These are phyloP conservation scores for Pocillopora meandrina DNA, from an alignment of 92 coral and sea anemone genomes.

Conservation along the genomic window DNA sequence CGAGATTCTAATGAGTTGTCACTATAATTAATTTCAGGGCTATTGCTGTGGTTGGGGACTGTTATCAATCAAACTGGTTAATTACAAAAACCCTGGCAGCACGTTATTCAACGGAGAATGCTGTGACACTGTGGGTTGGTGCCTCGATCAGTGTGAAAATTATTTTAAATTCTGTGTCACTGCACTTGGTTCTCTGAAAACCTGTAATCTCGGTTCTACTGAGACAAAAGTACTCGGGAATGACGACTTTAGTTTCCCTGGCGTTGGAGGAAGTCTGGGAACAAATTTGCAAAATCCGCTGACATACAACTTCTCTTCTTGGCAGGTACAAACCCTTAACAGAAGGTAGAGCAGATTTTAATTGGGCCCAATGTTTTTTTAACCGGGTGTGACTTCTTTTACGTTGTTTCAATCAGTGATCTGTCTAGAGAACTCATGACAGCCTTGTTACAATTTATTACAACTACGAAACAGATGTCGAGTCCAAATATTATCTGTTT, in stretches of 20 bases:
- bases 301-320: conserved; percentile 67
- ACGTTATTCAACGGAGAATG: conserved; percentile 78
- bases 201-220: conserved; percentile 72
- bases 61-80: conserved; percentile 60
- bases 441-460: no score
- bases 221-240: conserved; percentile 73
- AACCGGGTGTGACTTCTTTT: no score
- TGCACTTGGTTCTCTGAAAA: conserved; percentile 51
- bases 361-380: no score
- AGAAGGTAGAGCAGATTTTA: neutral
- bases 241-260: conserved; percentile 70
- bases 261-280: conserved; percentile 70
- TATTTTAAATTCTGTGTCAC: conserved; percentile 85
- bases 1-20: neutral
- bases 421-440: no score
- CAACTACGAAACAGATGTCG: no score
- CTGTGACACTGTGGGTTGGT: conserved; percentile 68
- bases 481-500: no score
- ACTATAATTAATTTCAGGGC: neutral
- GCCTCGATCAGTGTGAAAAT: conserved; percentile 77
- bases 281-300: conserved; percentile 71
- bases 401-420: no score
- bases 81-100: conserved; percentile 60
- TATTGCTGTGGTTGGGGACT: conserved; percentile 67
- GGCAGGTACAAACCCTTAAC: conserved; percentile 66